Evolutionary conservation across 1,140 invertebrate genomes (phyloP).

Genomic region (Apis florea): DNA sequence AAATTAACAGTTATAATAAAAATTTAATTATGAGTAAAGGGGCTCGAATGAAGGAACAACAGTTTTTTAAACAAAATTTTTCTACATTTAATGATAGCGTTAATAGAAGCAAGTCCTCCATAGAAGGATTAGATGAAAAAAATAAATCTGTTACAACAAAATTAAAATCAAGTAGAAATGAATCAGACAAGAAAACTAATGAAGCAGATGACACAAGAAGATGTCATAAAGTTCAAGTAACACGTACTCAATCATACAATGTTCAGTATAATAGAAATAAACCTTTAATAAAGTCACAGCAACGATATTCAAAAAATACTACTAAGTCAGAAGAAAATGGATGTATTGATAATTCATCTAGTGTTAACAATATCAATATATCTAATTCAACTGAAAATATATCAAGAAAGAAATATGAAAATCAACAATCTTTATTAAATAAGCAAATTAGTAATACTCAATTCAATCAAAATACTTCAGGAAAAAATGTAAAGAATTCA

Average conservation of each 20-base stretch:
- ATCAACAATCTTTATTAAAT: conserved; percentile 17
- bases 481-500: not conserved
- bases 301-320: conserved; percentile 26
- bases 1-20: conserved; percentile 31
- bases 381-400: not conserved
- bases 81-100: conserved; percentile 23
- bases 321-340: conserved; percentile 2
- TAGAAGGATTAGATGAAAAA: conserved; percentile 38
- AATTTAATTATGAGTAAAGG: conserved; percentile 15
- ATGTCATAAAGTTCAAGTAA: conserved; percentile 37
- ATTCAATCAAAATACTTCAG: not conserved
- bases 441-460: conserved; percentile 19
- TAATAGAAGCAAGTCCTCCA: conserved; percentile 8
- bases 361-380: not conserved
- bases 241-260: conserved; percentile 21
- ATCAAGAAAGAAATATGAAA: conserved; percentile 32
- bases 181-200: not conserved
- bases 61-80: conserved; percentile 54
- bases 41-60: conserved; percentile 53
- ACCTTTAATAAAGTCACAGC: conserved; percentile 16
- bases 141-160: conserved; percentile 26
- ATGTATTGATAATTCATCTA: conserved; percentile 6
- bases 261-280: conserved; percentile 33
- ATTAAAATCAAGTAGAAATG: not conserved
- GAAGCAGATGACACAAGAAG: conserved; percentile 11